These are phyloP conservation scores for Petrocephalus zakoni DNA, from an alignment of 2,113 vertebrate species.

Conservation along the genomic window DNA sequence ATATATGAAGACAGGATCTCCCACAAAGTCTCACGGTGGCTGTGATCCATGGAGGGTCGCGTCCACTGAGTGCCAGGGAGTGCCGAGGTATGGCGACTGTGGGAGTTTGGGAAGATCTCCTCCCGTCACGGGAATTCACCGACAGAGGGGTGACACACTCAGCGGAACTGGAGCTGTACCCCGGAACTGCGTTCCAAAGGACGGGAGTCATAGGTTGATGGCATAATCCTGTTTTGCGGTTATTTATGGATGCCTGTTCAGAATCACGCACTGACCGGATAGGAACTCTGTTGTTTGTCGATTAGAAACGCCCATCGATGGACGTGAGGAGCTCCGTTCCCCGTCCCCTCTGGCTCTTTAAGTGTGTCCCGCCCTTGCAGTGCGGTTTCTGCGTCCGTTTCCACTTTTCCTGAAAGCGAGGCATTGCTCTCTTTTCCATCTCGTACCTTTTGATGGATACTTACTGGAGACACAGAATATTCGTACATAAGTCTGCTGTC, in stretches of 20 bases:
- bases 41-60: not conserved
- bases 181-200: not conserved
- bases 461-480: not conserved
- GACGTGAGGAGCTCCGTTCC: not conserved
- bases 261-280: not conserved
- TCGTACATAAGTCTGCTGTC: not conserved
- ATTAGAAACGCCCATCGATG: not conserved
- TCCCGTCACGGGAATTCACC: not conserved
- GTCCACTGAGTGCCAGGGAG: not conserved
- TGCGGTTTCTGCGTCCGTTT: not conserved
- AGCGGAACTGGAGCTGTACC: not conserved
- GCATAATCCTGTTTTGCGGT: not conserved
- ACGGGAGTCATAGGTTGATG: not conserved
- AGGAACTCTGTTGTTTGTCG: not conserved
- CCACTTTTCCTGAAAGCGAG: not conserved
- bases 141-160: not conserved
- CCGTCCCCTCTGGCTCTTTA: not conserved
- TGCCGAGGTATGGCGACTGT: not conserved
- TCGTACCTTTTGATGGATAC: constrained; percentile 2
- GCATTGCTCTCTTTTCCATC: not conserved
- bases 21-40: not conserved
- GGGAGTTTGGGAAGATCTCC: not conserved
- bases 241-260: not conserved
- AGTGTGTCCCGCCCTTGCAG: not conserved
- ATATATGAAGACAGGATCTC: not conserved